Evolutionary conservation across 92 coral and sea anemone genomes (phyloP).

Genomic region (Nematostella vectensis): DNA sequence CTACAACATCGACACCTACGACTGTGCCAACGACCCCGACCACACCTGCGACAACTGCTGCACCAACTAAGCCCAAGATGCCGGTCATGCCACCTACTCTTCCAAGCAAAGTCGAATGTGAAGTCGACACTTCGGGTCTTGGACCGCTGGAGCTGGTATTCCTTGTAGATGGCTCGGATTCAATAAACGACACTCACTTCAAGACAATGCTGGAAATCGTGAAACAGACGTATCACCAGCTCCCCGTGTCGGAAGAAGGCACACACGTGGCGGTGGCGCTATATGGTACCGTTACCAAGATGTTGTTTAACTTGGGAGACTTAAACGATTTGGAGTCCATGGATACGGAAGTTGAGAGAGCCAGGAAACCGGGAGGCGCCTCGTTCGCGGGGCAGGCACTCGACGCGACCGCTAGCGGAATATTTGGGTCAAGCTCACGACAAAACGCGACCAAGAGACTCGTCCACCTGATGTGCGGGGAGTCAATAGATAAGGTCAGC

Average conservation of each 20-base stretch:
- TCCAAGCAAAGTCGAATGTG: conserved; percentile 22
- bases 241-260: conserved; percentile 46
- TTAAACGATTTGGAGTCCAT: conserved; percentile 25
- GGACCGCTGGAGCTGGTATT: conserved; percentile 56
- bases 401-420: conserved; percentile 37
- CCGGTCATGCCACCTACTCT: conserved; percentile 20
- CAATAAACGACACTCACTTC: conserved; percentile 46
- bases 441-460: conserved; percentile 29
- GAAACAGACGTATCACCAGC: conserved; percentile 43
- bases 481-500: conserved; percentile 54
- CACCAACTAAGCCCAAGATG: conserved; percentile 6
- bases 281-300: conserved; percentile 41
- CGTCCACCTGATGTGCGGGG: conserved; percentile 55
- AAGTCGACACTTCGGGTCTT: conserved; percentile 16
- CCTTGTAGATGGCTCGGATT: conserved; percentile 62
- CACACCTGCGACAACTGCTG: neutral
- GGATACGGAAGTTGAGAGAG: conserved; percentile 27
- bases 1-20: neutral
- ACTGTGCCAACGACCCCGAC: conserved; percentile 12
- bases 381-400: conserved; percentile 57
- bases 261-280: conserved; percentile 28
- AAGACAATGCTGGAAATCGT: conserved; percentile 55
- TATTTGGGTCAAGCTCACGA: conserved; percentile 42
- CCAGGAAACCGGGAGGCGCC: conserved; percentile 44
- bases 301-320: conserved; percentile 43